Evolutionary conservation across 1,140 invertebrate species (phyloP).

Genomic region (Pararge aegeria): DNA sequence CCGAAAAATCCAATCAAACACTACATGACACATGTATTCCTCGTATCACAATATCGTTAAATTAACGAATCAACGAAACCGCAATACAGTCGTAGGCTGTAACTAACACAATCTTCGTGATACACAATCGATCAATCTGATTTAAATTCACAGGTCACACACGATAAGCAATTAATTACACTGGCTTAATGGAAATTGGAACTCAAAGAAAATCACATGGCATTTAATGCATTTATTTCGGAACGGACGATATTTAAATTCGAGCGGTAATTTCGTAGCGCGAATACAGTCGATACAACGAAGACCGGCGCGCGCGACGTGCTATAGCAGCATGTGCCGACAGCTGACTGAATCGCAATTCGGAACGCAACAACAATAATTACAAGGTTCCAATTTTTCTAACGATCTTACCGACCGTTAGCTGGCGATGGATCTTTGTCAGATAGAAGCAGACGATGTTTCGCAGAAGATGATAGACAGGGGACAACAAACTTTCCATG

Average conservation of each 20-base stretch:
- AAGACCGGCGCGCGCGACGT: conserved; percentile 72
- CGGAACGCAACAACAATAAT: conserved; percentile 61
- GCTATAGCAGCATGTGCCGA: conserved; percentile 60
- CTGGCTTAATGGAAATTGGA: background rate
- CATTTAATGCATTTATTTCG: conserved; percentile 2
- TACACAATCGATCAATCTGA: conserved; percentile 28
- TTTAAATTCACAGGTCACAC: conserved; percentile 23
- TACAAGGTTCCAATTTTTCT: conserved; percentile 65
- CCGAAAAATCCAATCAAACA: conserved; percentile 32
- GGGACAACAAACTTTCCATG: no score
- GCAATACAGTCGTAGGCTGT: conserved; percentile 18
- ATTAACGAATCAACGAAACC: conserved; percentile 23
- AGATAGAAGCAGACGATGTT: background rate
- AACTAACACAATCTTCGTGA: conserved; percentile 19
- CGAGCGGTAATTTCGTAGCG: conserved; percentile 47
- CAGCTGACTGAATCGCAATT: conserved; percentile 70
- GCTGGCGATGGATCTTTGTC: conserved; percentile 26
- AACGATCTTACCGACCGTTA: conserved; percentile 42
- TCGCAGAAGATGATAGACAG: no score
- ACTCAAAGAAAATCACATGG: background rate
- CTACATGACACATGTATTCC: conserved; percentile 26
- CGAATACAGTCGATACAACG: conserved; percentile 56
- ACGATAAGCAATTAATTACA: background rate
- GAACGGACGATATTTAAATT: conserved; percentile 35
- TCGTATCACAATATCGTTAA: conserved; percentile 25